phyloP scores from a whole-genome alignment of 2,113 vertebrate species.

The Ornithorhynchus anatinus region DNA sequence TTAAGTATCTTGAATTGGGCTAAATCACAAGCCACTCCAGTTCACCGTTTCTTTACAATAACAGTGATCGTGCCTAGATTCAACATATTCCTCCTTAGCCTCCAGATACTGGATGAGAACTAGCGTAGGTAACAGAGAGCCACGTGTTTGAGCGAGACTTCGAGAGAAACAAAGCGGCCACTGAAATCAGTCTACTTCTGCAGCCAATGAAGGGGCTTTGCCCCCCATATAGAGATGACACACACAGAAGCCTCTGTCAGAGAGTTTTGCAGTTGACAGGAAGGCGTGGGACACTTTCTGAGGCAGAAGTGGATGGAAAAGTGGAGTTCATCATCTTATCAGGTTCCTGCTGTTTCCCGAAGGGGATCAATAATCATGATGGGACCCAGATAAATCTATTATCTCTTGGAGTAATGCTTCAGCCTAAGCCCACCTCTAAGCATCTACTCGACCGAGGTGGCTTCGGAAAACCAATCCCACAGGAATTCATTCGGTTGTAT shows the following conservation, averaged over 20 bases:
- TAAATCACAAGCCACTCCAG: neutral
- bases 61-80: too few relatives aligned
- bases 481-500: too few relatives aligned
- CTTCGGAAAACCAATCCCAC: slow-evolving; percentile 10
- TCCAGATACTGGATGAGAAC: neutral
- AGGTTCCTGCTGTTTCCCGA: neutral
- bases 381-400: neutral
- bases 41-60: neutral
- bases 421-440: neutral
- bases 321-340: slow-evolving; percentile 25
- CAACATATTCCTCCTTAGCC: neutral
- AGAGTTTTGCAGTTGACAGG: neutral
- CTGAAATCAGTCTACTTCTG: slow-evolving; percentile 36
- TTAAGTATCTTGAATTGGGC: too few relatives aligned
- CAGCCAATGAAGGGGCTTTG: slow-evolving; percentile 25
- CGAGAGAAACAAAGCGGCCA: slow-evolving; percentile 21
- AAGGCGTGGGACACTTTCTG: slow-evolving; percentile 9
- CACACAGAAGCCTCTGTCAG: neutral
- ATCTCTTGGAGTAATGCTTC: slow-evolving; percentile 13
- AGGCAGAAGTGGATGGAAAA: slow-evolving; percentile 32
- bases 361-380: slow-evolving; percentile 15
- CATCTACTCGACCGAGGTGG: neutral
- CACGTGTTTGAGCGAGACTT: slow-evolving; percentile 23
- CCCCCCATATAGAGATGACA: slow-evolving; percentile 5
- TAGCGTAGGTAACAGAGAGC: slow-evolving; percentile 10